Evolutionary conservation across 2,113 vertebrate genomes (phyloP).

Genomic region (Seriola quinqueradiata): DNA sequence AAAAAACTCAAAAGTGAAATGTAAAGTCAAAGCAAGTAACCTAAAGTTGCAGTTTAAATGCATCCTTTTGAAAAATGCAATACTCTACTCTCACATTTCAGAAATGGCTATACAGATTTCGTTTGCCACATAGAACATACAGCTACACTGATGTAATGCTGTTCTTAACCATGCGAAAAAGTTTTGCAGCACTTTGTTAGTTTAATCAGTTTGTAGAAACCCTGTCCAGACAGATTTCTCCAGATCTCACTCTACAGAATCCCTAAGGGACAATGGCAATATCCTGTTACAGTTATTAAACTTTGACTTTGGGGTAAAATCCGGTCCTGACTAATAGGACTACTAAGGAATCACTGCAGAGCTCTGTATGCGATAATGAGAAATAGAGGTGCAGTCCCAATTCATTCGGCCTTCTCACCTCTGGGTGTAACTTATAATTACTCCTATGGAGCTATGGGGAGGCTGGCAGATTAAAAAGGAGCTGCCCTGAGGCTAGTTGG

Average conservation of each 20-base stretch:
- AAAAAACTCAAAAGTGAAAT: no score
- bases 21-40: neutral
- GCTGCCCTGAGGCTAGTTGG: slow-evolving; percentile 45
- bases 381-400: slow-evolving; percentile 51
- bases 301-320: slow-evolving; percentile 55
- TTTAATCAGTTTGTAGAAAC: slow-evolving; percentile 11
- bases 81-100: neutral
- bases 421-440: slow-evolving; percentile 76
- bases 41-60: neutral
- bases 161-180: neutral
- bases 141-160: neutral
- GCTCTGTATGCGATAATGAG: slow-evolving; percentile 67
- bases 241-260: slow-evolving; percentile 14
- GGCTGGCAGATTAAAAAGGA: slow-evolving; percentile 69
- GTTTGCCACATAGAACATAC: neutral
- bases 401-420: slow-evolving; percentile 59
- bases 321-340: slow-evolving; percentile 44
- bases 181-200: slow-evolving; percentile 13
- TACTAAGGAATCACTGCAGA: slow-evolving; percentile 55
- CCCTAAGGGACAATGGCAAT: slow-evolving; percentile 39
- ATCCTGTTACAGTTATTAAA: slow-evolving; percentile 45
- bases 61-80: neutral
- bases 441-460: slow-evolving; percentile 50
- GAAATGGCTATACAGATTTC: neutral
- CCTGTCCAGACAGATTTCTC: slow-evolving; percentile 10